Conservation (phyloP, 2,113 vertebrate species). For the Lasiurus borealis region DNA sequence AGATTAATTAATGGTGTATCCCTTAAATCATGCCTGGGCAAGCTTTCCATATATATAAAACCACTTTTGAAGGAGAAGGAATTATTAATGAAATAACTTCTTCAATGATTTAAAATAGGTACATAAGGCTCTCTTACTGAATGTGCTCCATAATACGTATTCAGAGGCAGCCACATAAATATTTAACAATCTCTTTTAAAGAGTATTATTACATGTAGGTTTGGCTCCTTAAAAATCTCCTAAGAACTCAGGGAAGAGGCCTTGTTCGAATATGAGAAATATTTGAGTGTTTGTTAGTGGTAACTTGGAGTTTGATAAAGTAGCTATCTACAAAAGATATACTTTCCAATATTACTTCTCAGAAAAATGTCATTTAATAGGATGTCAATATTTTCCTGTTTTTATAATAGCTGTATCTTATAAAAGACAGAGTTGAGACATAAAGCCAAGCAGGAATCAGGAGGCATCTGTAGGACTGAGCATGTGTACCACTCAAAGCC, state of each 20-base stretch:
- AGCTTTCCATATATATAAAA: neutral
- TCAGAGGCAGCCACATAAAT: neutral
- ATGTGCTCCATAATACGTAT: neutral
- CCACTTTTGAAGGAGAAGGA: neutral
- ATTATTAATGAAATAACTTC: neutral
- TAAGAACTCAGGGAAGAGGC: neutral
- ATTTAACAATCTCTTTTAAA: slow-evolving; percentile 40
- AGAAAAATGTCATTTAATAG: slow-evolving; percentile 29
- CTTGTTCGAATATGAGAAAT: neutral
- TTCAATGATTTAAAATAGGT: slow-evolving; percentile 10
- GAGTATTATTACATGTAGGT: slow-evolving; percentile 5
- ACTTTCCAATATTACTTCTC: slow-evolving; percentile 17
- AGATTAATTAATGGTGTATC: neutral
- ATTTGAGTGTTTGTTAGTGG: neutral
- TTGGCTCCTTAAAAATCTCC: neutral
- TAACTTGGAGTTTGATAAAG: slow-evolving; percentile 7
- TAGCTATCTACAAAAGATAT: neutral
- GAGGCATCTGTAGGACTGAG: neutral
- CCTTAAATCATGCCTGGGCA: neutral
- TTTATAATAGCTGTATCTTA: neutral
- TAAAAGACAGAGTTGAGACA: neutral
- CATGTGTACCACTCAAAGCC: neutral
- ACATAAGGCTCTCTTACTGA: neutral
- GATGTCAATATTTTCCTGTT: neutral
- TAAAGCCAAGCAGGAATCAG: neutral